Percentiles rank a stretch among this genome's conserved stretches.
Evolutionary conservation across 2,113 vertebrate genomes (phyloP).

Genomic region (Chaetorhynchus papuensis): DNA sequence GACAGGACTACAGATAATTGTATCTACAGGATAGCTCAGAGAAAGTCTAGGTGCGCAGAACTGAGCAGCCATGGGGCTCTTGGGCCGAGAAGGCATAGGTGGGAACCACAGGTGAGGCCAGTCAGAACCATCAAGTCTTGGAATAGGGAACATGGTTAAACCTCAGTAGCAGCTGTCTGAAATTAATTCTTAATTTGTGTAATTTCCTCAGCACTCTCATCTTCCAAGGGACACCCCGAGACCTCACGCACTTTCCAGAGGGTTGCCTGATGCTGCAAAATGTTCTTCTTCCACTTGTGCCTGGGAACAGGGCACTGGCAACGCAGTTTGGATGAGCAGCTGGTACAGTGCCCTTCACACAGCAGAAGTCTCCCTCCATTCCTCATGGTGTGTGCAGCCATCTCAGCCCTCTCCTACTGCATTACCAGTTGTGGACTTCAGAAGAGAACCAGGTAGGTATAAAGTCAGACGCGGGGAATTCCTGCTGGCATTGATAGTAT

Average conservation of each 20-base stretch:
- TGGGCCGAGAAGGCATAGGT: neutral
- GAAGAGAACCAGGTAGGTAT: neutral
- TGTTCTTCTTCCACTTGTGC: neutral
- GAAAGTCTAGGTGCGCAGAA: neutral
- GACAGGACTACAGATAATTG: neutral
- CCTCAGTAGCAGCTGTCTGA: neutral
- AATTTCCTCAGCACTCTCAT: neutral
- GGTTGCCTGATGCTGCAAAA: neutral
- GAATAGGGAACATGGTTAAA: neutral
- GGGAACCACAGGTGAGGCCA: neutral
- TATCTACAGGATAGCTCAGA: neutral
- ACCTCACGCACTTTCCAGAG: neutral
- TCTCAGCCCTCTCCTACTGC: neutral
- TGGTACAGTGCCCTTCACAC: neutral
- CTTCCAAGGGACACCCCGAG: neutral
- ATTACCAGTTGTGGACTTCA: fast-evolving
- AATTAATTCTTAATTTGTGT: neutral
- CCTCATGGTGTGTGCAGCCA: neutral
- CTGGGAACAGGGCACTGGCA: neutral
- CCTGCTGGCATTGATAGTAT: fast-evolving
- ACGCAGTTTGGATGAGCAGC: neutral
- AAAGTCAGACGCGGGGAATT: neutral
- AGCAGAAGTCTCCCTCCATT: neutral
- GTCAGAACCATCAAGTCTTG: neutral
- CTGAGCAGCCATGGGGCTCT: neutral